Conservation (phyloP, 2,113 vertebrate species). For the Saccopteryx leptura region DNA sequence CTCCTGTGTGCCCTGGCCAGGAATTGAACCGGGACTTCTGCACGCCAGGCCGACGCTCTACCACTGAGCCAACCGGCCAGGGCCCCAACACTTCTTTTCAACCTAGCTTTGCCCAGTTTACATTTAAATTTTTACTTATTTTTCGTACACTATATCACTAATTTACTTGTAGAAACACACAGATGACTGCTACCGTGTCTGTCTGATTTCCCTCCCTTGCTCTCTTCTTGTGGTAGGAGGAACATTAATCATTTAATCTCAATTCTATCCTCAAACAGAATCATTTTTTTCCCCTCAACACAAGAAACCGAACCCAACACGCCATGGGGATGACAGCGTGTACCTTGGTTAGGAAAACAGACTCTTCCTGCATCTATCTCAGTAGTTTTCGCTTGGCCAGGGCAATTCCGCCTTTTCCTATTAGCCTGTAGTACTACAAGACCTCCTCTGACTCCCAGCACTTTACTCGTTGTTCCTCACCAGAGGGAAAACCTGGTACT, state of each 20-base stretch:
- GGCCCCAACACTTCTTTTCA: background rate
- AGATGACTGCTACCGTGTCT: background rate
- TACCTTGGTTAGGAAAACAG: constrained; percentile 41
- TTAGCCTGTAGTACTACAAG: background rate
- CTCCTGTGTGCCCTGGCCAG: no score
- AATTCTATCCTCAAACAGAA: constrained; percentile 11
- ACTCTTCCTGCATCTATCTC: background rate
- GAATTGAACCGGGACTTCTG: no score
- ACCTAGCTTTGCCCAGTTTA: background rate
- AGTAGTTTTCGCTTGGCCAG: background rate
- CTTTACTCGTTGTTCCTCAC: background rate
- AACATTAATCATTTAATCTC: constrained; percentile 6
- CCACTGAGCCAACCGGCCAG: no score
- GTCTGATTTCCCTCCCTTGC: constrained; percentile 42
- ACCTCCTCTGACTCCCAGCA: background rate
- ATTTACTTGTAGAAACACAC: background rate
- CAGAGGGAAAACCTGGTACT: background rate
- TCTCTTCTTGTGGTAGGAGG: constrained; percentile 29
- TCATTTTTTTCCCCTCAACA: constrained; percentile 41
- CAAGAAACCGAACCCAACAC: constrained; percentile 12
- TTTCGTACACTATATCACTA: background rate
- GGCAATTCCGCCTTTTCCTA: background rate
- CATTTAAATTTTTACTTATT: background rate
- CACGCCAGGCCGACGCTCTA: no score
- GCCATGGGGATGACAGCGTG: background rate